Evolutionary conservation across 2,113 vertebrate genomes (phyloP), one percentile per base, ranked within the genome.

Genomic region (Aviceda subcristata): DNA sequence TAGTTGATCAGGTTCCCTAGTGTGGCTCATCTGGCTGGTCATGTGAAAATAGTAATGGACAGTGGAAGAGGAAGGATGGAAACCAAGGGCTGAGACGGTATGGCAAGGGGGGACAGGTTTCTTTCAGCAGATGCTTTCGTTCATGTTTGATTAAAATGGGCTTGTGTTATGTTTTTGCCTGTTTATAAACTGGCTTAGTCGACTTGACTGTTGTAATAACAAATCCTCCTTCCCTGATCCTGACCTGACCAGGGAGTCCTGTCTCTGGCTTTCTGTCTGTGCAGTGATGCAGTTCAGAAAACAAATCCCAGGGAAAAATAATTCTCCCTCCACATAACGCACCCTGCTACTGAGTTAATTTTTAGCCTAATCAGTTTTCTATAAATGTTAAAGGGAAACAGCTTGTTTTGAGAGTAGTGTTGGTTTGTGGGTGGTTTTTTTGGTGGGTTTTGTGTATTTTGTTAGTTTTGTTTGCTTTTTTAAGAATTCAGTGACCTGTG

Each of bases 71-170:
- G 86, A 86, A 87, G 68, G 69, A 16, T 64, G 27, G 39, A 59
- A 82, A 75, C 17, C 12, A 32, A 41, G 34, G 48, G 6, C 57
- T 38, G 50, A 85, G 53, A 67, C 1, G 10, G 32, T 21, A 7
- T 39, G 16, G 30, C 34, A 62, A 63, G 56, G 4, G 34, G 12
- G n/a, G 23, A 34, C 26, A 71, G 56, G 36, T 59, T 56, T 34
- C 27, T 91, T 95, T 68, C 93, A 94, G 64, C 89, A 94, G 80
- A 64, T 94, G 77, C 56, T 91, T 95, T 87, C 36, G 53, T 85
- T 97, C 80, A 27, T 30, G 11, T 63, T 69, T 91, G 43, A 15
- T 75, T 85, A n/a, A 67, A 86, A 67, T 75, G 8, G 16, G 20
- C 16, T 46, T 45, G 3, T 78, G 41, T 93, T 82, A 43, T 7